phyloP scores from a whole-genome alignment of 2,113 vertebrate genomes.

The Chaenocephalus aceratus region DNA sequence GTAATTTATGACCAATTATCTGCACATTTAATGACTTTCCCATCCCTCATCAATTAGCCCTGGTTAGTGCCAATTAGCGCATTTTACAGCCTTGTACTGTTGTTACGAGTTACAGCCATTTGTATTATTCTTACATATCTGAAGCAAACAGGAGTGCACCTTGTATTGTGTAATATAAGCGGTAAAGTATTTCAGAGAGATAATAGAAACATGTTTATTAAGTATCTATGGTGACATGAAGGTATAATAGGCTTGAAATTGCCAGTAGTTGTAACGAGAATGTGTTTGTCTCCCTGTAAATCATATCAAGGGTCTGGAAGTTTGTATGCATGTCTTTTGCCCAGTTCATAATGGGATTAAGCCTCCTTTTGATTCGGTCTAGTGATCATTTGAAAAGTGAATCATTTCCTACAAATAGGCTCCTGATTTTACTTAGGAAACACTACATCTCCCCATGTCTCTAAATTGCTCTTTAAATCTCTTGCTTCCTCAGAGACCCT shows the following conservation, averaged over 20 bases:
- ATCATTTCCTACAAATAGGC: neutral
- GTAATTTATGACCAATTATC: neutral
- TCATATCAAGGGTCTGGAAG: too few relatives aligned
- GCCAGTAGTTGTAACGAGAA: neutral
- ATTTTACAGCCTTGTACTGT: too few relatives aligned
- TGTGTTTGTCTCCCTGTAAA: neutral
- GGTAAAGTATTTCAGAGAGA: too few relatives aligned
- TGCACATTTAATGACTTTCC: neutral
- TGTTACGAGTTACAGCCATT: too few relatives aligned
- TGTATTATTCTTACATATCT: too few relatives aligned
- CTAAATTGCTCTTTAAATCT: conserved; percentile 45
- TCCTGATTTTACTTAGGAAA: conserved; percentile 25
- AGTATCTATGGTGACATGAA: too few relatives aligned
- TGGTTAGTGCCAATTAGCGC: too few relatives aligned
- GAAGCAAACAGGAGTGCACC: too few relatives aligned
- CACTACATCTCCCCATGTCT: neutral
- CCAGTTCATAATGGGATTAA: neutral
- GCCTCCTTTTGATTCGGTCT: neutral
- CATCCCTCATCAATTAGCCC: neutral
- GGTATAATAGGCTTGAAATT: too few relatives aligned
- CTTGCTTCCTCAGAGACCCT: conserved; percentile 25
- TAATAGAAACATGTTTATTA: too few relatives aligned
- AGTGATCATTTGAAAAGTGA: conserved; percentile 1
- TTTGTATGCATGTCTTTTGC: neutral
- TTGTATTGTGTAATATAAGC: too few relatives aligned